Conservation (phyloP, 2,113 vertebrate species). For the Hypanus sabinus region DNA sequence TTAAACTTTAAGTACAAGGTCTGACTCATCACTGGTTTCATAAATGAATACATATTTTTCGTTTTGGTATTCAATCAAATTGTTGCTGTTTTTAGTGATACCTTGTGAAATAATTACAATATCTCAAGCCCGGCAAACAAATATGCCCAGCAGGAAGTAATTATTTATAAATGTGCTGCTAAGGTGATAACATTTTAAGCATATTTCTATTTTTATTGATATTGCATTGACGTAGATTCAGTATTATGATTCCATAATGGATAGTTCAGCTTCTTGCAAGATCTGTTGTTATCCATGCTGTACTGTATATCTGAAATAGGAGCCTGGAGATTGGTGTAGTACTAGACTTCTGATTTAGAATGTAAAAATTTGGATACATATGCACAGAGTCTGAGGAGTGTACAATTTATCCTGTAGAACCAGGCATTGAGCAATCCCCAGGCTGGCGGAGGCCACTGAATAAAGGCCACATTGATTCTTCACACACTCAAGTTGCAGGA, state of each 20-base stretch:
- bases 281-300: too few species aligned
- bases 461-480: neutral
- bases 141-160: neutral
- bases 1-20: neutral
- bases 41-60: neutral
- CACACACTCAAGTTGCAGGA: neutral
- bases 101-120: neutral
- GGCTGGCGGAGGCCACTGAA: too few species aligned
- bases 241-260: too few species aligned
- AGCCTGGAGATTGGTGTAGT: too few species aligned
- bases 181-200: neutral
- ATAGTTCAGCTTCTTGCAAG: too few species aligned
- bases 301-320: too few species aligned
- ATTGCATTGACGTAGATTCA: neutral
- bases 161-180: neutral
- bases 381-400: too few species aligned
- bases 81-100: neutral
- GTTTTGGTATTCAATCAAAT: neutral
- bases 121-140: neutral
- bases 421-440: too few species aligned
- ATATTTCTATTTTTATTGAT: slow-evolving; percentile 5
- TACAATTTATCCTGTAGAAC: too few species aligned
- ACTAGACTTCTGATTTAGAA: too few species aligned
- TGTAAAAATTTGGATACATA: too few species aligned
- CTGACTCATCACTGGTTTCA: neutral